Evolutionary conservation across 2,113 vertebrate genomes (phyloP).

Genomic region (Phycodurus eques): DNA sequence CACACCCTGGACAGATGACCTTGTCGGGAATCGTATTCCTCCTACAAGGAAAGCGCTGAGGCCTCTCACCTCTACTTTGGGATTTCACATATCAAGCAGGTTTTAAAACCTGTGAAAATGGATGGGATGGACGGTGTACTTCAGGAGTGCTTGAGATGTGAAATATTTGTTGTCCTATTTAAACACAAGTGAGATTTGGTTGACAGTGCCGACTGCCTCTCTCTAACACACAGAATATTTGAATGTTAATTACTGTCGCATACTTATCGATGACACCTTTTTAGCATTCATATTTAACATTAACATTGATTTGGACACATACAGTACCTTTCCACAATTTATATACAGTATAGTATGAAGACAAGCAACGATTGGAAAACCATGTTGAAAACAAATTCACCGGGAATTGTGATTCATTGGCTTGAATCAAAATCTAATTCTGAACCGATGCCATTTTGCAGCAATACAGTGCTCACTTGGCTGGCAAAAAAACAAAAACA

Average conservation of each 20-base stretch:
- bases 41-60: conserved; percentile 29
- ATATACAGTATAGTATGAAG: background rate
- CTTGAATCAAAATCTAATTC: conserved; percentile 9
- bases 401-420: conserved; percentile 6
- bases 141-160: background rate
- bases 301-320: background rate
- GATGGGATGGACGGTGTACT: background rate
- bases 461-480: background rate
- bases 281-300: background rate
- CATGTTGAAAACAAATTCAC: conserved; percentile 4
- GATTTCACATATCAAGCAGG: conserved; percentile 17
- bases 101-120: conserved; percentile 24
- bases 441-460: conserved; percentile 15
- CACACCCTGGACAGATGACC: conserved; percentile 37
- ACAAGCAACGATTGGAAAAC: background rate
- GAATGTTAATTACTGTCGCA: background rate
- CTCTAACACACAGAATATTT: background rate
- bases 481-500: background rate
- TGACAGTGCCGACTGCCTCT: conserved; percentile 1
- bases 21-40: conserved; percentile 55
- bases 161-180: background rate
- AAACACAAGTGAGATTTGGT: conserved; percentile 14
- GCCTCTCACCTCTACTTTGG: conserved; percentile 22
- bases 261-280: background rate
- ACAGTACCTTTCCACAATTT: background rate